Conservation (phyloP, 2,113 vertebrate species). For the Oreotrochilus melanogaster region DNA sequence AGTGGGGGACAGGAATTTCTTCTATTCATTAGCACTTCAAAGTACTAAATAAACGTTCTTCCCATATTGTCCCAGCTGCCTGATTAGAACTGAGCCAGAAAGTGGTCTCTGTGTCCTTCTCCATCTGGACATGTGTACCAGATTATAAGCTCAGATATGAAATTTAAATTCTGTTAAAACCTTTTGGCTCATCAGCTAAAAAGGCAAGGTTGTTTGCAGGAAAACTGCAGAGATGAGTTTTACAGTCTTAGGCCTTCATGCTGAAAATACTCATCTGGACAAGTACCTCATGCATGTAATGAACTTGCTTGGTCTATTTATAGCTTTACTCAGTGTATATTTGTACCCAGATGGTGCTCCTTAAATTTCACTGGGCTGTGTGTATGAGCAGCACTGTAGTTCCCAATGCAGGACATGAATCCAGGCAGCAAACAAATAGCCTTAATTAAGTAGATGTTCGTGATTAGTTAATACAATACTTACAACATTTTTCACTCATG, state of each 20-base stretch:
- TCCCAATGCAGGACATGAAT: not conserved
- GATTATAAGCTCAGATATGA: not conserved
- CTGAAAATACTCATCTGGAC: not conserved
- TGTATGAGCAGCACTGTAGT: not conserved
- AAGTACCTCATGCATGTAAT: not conserved
- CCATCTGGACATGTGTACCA: not conserved
- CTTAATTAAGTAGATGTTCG: not conserved
- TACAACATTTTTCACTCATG: rapidly evolving
- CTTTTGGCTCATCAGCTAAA: not conserved
- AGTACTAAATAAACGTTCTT: constrained; percentile 1
- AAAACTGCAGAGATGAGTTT: not conserved
- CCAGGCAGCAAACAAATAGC: not conserved
- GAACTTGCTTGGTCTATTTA: constrained; percentile 36
- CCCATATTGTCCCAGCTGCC: not conserved
- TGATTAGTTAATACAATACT: not conserved
- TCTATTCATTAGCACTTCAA: not conserved
- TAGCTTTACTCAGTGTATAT: not conserved
- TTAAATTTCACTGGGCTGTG: constrained; percentile 25
- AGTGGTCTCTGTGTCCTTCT: constrained; percentile 9
- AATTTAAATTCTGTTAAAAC: not conserved
- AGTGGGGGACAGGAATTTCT: not conserved
- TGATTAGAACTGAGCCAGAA: constrained; percentile 20
- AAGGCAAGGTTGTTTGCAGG: not conserved
- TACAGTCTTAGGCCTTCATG: not conserved
- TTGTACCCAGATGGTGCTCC: constrained; percentile 17